Evolutionary conservation across 2,797 vertebrate genomes (phyloP), one percentile per base, ranked within the genome.

Genomic region (Pangasius krempfi): DNA sequence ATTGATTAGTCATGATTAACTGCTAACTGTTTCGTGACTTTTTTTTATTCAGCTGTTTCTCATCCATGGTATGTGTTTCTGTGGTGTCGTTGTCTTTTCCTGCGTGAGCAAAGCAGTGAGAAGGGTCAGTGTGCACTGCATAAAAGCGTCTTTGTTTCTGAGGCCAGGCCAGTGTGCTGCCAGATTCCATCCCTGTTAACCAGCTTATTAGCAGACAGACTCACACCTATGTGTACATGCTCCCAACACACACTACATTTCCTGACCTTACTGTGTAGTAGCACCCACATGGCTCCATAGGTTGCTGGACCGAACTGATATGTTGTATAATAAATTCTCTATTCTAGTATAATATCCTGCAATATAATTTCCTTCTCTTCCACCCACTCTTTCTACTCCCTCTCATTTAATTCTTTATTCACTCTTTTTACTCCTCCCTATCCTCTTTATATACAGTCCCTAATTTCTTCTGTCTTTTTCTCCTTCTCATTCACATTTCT

Each of bases 91-190:
- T 86, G 87, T 88, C 83, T 68, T 84, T 88, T 87, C 50, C 16
- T 20, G 10, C 58, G 27, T 70, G 75, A 56, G 87, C 85, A 72
- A 40, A 76, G 81, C 75, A 16, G 75, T 91, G 85, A 92, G 87
- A 86, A 80, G 78, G 76, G 50, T 84, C 87, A 90, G 78, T 92
- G 88, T 90, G 66, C 64, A 68, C 86, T 40, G 76, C 33, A 90
- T 89, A 90, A 89, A 88, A 78, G 60, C 47, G 16, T 87, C 90
- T 87, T 92, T 92, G 91, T 92, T 86, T 40, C 70, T 58, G 80
- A 80, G 10, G 80, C 81, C 86, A 88, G 86, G 40, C 30, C 80
- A 44, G 75, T 12, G 3, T 40, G 44, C 33, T 78, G 85, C 64
- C 56, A 75, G n/a, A 64, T 72, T 85, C 33, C 75, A 54, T 81